A percentile compares a stretch with the other conserved stretches of the same genome.
These are phyloP conservation scores for Orthonevra nobilis DNA, from an alignment of 2,888 invertebrate species.

Conservation along the genomic window DNA sequence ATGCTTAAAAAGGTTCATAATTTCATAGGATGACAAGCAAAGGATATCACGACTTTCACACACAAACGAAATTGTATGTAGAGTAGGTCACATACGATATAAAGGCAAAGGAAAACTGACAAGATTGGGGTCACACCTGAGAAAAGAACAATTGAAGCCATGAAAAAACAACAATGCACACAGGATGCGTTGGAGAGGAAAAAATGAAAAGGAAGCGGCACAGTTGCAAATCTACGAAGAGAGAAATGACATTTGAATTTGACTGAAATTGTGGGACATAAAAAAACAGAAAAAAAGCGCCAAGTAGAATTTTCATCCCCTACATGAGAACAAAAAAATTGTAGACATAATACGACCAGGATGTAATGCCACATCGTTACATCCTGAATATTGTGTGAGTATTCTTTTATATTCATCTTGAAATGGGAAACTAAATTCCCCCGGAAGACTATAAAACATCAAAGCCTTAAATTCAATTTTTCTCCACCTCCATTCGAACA, in stretches of 20 bases:
- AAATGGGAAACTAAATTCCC: slow-evolving; percentile 33
- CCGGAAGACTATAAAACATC: slow-evolving; percentile 39
- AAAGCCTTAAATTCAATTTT: slow-evolving; percentile 54
- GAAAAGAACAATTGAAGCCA: slow-evolving; percentile 59
- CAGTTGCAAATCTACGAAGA: slow-evolving; percentile 33
- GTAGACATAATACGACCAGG: too few relatives aligned
- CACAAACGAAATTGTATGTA: too few relatives aligned
- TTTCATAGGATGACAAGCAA: background rate
- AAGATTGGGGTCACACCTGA: slow-evolving; percentile 58
- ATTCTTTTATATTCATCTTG: background rate
- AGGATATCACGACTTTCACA: slow-evolving; percentile 3
- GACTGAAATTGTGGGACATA: slow-evolving; percentile 40
- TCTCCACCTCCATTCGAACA: slow-evolving; percentile 2
- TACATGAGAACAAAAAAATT: slow-evolving; percentile 16
- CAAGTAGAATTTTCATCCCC: background rate
- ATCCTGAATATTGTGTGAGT: slow-evolving; percentile 36
- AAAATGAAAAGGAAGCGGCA: slow-evolving; percentile 41
- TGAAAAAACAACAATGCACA: slow-evolving; percentile 56
- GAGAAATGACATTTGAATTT: slow-evolving; percentile 23
- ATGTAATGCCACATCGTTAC: slow-evolving; percentile 52
- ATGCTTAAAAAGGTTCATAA: background rate
- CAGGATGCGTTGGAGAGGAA: slow-evolving; percentile 2
- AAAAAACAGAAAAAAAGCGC: slow-evolving; percentile 1
- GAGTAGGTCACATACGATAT: slow-evolving; percentile 51
- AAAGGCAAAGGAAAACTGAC: slow-evolving; percentile 10